These are phyloP conservation scores for Bellardia bayeri DNA, from an alignment of 2,888 invertebrate genomes.

Conservation along the genomic window DNA sequence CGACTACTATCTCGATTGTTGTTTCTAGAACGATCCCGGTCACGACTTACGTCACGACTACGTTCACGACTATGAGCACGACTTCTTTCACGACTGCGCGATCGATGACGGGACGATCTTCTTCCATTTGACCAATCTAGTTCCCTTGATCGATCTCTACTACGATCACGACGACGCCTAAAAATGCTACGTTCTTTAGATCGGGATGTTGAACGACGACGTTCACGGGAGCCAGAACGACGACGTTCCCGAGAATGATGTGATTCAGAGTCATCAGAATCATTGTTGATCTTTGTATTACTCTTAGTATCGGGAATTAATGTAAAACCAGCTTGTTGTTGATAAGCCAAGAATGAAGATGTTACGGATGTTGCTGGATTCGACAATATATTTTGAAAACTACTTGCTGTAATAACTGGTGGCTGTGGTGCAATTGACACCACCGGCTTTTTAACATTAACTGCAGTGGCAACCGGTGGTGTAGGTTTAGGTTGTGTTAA, in stretches of 20 bases:
- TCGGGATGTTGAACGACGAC: conserved; percentile 82
- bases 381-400: conserved; percentile 79
- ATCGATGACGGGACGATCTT: conserved; percentile 81
- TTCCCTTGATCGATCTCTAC: conserved; percentile 76
- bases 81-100: conserved; percentile 71
- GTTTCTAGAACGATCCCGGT: conserved; percentile 84
- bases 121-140: conserved; percentile 76
- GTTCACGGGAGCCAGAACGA: conserved; percentile 82
- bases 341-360: conserved; percentile 80
- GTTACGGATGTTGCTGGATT: conserved; percentile 70
- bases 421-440: conserved; percentile 81
- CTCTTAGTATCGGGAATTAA: conserved; percentile 70
- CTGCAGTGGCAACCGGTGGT: conserved; percentile 76
- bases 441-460: conserved; percentile 28
- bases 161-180: conserved; percentile 85
- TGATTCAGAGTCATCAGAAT: conserved; percentile 55
- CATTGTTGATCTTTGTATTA: conserved; percentile 65
- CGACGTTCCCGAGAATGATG: conserved; percentile 76
- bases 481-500: conserved; percentile 66
- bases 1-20: conserved; percentile 74
- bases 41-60: conserved; percentile 84
- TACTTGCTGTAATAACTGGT: conserved; percentile 81
- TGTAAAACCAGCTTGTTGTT: conserved; percentile 81
- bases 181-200: conserved; percentile 82
- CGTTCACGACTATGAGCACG: conserved; percentile 82